These are phyloP conservation scores for Benthosema pterotum DNA, from an alignment of 2,797 vertebrate species.

Conservation along the genomic window DNA sequence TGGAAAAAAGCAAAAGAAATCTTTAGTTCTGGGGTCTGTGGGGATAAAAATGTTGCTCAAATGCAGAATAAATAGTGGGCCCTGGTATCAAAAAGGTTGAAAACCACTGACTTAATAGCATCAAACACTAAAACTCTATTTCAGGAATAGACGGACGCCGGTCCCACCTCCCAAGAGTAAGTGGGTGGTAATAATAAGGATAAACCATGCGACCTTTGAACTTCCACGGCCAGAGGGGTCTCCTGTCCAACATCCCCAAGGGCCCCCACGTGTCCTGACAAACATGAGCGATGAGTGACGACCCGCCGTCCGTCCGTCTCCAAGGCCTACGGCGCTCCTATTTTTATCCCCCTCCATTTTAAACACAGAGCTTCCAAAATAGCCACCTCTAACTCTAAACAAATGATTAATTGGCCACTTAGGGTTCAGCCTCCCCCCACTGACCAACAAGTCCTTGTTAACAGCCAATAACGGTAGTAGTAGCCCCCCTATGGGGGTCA, in stretches of 20 bases:
- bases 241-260: constrained; percentile 59
- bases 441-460: constrained; percentile 89
- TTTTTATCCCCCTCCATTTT: constrained; percentile 89
- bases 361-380: constrained; percentile 88
- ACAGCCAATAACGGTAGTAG: constrained; percentile 88
- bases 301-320: constrained; percentile 78
- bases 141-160: constrained; percentile 41
- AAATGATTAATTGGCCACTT: constrained; percentile 88
- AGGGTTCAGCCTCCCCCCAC: constrained; percentile 81
- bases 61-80: no score
- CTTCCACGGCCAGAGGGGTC: constrained; percentile 67
- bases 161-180: constrained; percentile 46
- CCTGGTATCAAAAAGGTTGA: no score
- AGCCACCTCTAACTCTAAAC: constrained; percentile 84
- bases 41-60: no score
- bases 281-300: constrained; percentile 67
- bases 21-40: no score
- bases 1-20: no score
- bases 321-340: constrained; percentile 79
- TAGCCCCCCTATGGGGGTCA: constrained; percentile 84
- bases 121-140: constrained; percentile 34
- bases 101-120: no score
- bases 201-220: constrained; percentile 73
- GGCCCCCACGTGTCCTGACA: constrained; percentile 72
- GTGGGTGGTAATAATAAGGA: constrained; percentile 61